phyloP scores from a whole-genome alignment of 2,797 vertebrate genomes.

The Pygocentrus nattereri region DNA sequence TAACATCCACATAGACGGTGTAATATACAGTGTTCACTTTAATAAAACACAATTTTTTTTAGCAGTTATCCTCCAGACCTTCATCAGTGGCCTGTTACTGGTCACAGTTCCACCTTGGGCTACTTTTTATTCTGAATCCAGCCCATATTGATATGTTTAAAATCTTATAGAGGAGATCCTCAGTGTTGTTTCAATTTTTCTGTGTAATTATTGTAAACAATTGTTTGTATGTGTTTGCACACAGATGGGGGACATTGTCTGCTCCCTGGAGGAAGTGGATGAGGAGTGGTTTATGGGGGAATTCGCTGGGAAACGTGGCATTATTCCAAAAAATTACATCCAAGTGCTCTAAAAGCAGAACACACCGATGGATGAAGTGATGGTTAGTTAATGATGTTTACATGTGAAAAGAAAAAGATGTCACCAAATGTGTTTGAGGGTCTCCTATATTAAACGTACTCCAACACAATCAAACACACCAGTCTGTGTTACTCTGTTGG shows the following conservation, averaged over 20 bases:
- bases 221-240: not conserved
- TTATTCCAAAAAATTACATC: conserved; percentile 91
- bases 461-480: conserved; percentile 19
- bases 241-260: conserved; percentile 88
- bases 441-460: not conserved
- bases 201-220: too few relatives aligned
- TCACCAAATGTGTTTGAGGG: not conserved
- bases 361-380: not conserved
- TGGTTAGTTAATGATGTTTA: not conserved
- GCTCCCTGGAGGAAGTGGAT: conserved; percentile 84
- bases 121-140: not conserved
- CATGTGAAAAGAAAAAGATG: not conserved
- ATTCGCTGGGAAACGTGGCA: conserved; percentile 83
- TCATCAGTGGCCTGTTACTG: not conserved
- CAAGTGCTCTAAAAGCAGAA: conserved; percentile 72
- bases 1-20: too few relatives aligned
- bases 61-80: too few relatives aligned
- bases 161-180: not conserved
- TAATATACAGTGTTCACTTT: too few relatives aligned
- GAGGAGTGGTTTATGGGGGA: conserved; percentile 91
- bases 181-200: too few relatives aligned
- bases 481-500: not conserved
- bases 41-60: too few relatives aligned
- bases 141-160: not conserved
- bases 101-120: not conserved